Evolutionary conservation across 1,140 invertebrate species (phyloP), one percentile per base, ranked within the genome.

Genomic region (Teleopsis dalmanni): DNA sequence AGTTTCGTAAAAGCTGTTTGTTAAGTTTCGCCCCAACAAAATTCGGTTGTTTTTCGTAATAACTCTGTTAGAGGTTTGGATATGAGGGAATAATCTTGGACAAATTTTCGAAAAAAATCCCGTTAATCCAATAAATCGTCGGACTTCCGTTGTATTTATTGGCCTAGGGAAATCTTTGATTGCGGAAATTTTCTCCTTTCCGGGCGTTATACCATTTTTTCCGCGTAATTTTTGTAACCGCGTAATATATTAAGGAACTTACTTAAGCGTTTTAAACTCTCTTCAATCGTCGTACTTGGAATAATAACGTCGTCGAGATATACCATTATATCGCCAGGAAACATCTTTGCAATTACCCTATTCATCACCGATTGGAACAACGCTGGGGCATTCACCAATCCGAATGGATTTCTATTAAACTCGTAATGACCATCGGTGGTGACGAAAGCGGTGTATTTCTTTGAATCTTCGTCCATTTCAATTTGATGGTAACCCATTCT

Each of bases 401-500:
- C 64, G 31, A 60, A 60, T 0, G 59, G 54, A 36, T 68, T 53
- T 18, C 48, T 11, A 18, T 50, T 47, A 38, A 50, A 70, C 18
- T 60, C 48, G 46, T 50, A 66, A 27, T 58, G 56, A 0, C 59
- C 55, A 23, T 57, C 48, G 16, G 45, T 59, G 14, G 62, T 67
- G 0, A 50, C 48, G 50, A 76, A 75, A 0, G 69, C 73, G 0
- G 73, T 75, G 53, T 75, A 75, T 3, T 55, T 34, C 14, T 29
- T 55, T 45, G 65, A 59, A 3, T 60, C 44, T 29, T 54, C 41
- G 18, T 64, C 53, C 1, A 78, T 48, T 8, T 51, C 37, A 16
- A 79, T 60, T 56, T 79, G 76, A 57, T 69, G 73, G 57, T 73
- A 79, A 4, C 76, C 76, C 37, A 56, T 62, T 1, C 49, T 48